Percentiles rank a stretch among this genome's conserved stretches.
phyloP scores from a whole-genome alignment of 2,797 vertebrate species.

The Sphaeramia orbicularis region DNA sequence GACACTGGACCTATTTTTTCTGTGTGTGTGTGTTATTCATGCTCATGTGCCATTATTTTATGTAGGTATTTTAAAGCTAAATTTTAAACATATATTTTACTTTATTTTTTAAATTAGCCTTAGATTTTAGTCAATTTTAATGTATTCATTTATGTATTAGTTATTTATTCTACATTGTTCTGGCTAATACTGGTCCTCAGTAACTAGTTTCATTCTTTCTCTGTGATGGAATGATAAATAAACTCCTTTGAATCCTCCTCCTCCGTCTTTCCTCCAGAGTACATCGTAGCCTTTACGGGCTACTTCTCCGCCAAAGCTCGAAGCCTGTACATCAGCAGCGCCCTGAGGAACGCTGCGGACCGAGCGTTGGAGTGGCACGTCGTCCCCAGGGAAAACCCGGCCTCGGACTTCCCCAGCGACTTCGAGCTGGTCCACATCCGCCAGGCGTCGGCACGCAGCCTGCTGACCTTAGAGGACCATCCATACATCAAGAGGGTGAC shows the following conservation, averaged over 20 bases:
- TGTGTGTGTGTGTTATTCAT: no score
- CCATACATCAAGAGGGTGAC: slow-evolving; percentile 98
- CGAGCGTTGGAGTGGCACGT: slow-evolving; percentile 90
- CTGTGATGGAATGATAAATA: no score
- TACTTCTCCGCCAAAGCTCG: slow-evolving; percentile 97
- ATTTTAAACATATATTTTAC: no score
- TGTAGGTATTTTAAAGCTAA: no score
- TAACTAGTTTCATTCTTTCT: no score
- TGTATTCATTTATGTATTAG: no score
- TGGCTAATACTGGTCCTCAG: no score
- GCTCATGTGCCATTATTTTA: no score
- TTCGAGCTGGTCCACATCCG: slow-evolving; percentile 96
- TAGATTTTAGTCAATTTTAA: no score
- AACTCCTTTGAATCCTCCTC: background rate
- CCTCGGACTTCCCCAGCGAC: slow-evolving; percentile 97
- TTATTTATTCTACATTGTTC: no score
- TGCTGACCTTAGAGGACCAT: slow-evolving; percentile 92
- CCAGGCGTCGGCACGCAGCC: slow-evolving; percentile 87
- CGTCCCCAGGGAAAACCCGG: slow-evolving; percentile 94
- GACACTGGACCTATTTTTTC: no score
- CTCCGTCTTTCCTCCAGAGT: slow-evolving; percentile 83
- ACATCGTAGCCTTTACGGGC: slow-evolving; percentile 96
- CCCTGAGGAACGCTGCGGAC: slow-evolving; percentile 82
- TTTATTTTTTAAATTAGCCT: no score
- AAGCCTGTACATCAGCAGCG: slow-evolving; percentile 94